Conservation (phyloP, 1,140 invertebrate genomes). For the Psilanteris sp. region DNA sequence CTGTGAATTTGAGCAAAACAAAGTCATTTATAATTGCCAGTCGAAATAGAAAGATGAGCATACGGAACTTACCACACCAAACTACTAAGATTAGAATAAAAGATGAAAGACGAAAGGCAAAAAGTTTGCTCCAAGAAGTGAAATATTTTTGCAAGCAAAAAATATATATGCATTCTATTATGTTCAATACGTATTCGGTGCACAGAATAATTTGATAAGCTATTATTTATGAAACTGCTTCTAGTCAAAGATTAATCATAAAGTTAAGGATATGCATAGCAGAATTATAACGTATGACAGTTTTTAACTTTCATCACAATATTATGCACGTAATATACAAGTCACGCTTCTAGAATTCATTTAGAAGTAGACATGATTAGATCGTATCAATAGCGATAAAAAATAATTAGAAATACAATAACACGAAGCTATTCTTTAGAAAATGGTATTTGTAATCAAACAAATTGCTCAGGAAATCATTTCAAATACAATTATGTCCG, state of each 20-base stretch:
- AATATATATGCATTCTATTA: no score
- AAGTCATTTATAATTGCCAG: no score
- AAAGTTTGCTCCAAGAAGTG: no score
- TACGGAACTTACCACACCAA: no score
- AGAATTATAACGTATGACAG: constrained; percentile 32
- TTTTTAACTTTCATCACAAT: constrained; percentile 48
- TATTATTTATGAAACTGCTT: constrained; percentile 22
- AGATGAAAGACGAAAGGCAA: no score
- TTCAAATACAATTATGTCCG: constrained; percentile 29
- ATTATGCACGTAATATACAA: constrained; percentile 19
- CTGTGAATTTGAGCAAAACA: no score
- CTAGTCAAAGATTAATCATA: constrained; percentile 11
- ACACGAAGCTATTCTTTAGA: constrained; percentile 19
- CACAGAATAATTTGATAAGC: constrained; percentile 1
- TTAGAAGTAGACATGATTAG: constrained; percentile 26
- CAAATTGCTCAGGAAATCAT: constrained; percentile 57
- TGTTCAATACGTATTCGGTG: no score
- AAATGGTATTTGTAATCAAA: constrained; percentile 47
- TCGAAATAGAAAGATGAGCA: no score
- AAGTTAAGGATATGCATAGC: constrained; percentile 22
- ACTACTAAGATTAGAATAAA: no score
- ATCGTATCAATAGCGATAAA: constrained; percentile 44
- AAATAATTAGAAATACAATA: constrained; percentile 52
- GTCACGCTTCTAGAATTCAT: constrained; percentile 41
- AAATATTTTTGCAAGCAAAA: no score